Evolutionary conservation across 2,888 invertebrate genomes (phyloP), one percentile per base, ranked within the genome.

Genomic region (Melipona bicolor): DNA sequence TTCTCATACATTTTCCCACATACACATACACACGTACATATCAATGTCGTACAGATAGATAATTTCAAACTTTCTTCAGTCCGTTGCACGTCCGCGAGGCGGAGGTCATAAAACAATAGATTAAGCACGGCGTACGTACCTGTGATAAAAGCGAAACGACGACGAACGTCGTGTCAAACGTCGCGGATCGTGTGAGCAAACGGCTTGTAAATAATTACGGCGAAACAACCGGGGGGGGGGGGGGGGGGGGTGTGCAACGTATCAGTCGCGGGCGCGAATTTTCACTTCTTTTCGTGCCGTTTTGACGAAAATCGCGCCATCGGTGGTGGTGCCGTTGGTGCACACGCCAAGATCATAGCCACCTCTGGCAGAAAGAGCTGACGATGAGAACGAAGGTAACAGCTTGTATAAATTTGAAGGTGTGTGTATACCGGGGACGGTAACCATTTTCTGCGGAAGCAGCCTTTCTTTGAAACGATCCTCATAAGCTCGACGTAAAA

Each of bases 401-500:
- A 79, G 85, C 85, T 80, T 84, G 80, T 84, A 84, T 85, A 84
- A 77, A 84, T 85, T 84, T 59, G 77, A 77, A 74, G 61, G 85
- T 75, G 84, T 84, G 71, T 69, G 71, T 83, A 79, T 73, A 81
- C 64, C 64, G 50, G 50, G 59, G 80, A 82, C 85, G 81, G 86
- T 85, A 77, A 79, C 84, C 85, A 86, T 89, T 86, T 84, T 85
- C 87, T 62, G 65, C 71, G 75, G 80, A 83, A 73, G 82, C 79
- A 76, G 84, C 77, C 78, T 86, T 80, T 79, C 80, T 81, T 81
- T 73, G 80, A 68, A 88, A 88, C 81, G 89, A 89, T 86, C 80
- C 84, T 81, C 89, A 76, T 90, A 89, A 90, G 87, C 87, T 87
- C 83, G 73, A 62, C 79, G 79, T 88, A 89, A 90, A 90, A 90